Evolutionary conservation across 2,888 invertebrate species (phyloP), one percentile per base, ranked within the genome.

Genomic region (Parnassius orleans): DNA sequence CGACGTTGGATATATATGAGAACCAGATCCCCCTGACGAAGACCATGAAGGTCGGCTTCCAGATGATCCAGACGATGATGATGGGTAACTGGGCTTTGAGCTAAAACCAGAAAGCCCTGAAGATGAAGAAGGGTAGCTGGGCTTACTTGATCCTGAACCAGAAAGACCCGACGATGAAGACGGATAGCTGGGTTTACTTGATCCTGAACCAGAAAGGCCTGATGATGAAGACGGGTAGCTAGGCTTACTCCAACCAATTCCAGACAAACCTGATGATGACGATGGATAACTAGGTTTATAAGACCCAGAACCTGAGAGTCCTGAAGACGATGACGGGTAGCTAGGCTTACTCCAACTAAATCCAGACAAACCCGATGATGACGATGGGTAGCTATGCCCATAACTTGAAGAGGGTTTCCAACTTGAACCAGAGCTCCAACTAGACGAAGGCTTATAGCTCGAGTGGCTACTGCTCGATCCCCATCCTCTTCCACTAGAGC

Each of bases 61-160:
- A 15, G 67, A 67, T 10, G 64, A 63, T 14, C 66, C 63, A 47
- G 53, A 48, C 11, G n/a, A 48, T 11, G 44, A 65, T 15, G 64
- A 66, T 2, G 68, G 66, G 2, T 66, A 63, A 42, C 41, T 60
- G 44, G 53, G 53, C 14, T 61, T 61, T 3, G 44, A 51, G n/a
- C 55, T 51, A 19, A 44, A 66, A 41, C 74, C 73, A 0, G 75
- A 76, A 5, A 71, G 47, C 7, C 75, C 74, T 15, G 71, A 66
- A 9, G 69, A 69, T 10, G 68, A 65, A 7, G 63, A 68, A 3
- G 68, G 66, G 2, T 67, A 65, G 48, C 55, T 60, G 44, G 61
- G 57, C 19, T 48, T 42, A 50, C 67, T 62, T 14, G 61, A 70
- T 46, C 67, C 60, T 0, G 62, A 66, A n/a, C 68, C 67, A 12